Evolutionary conservation across 2,113 vertebrate genomes (phyloP).

Genomic region (Pygoscelis adeliae): DNA sequence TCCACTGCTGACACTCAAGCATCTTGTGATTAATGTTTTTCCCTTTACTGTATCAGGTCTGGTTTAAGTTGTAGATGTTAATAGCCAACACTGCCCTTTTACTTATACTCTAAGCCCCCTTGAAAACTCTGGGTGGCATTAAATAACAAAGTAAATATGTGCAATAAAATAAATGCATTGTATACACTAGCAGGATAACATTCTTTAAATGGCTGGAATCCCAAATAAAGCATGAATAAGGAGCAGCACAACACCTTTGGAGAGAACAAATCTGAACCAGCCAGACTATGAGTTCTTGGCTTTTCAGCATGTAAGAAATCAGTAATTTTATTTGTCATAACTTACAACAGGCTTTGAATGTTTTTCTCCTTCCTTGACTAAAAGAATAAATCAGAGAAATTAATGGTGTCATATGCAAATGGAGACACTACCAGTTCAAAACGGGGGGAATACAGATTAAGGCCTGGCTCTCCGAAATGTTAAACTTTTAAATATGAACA

Average conservation of each 20-base stretch:
- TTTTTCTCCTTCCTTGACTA: neutral
- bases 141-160: neutral
- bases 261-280: neutral
- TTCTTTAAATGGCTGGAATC: slow-evolving; percentile 13
- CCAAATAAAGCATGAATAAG: slow-evolving; percentile 23
- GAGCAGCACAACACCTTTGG: neutral
- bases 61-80: neutral
- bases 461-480: neutral
- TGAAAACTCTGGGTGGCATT: slow-evolving; percentile 36
- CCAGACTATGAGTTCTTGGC: neutral
- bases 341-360: neutral
- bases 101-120: neutral
- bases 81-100: neutral
- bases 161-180: slow-evolving; percentile 22
- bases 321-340: slow-evolving; percentile 11
- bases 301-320: neutral
- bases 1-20: neutral
- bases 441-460: neutral
- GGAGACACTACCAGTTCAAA: neutral
- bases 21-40: neutral
- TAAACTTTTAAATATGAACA: neutral
- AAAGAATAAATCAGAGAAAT: slow-evolving; percentile 31
- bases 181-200: neutral
- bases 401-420: neutral
- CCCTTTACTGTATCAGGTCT: neutral